Percentiles rank a stretch among this genome's conserved stretches.
phyloP scores from a whole-genome alignment of 2,797 vertebrate genomes.

The Malacoraja senta region DNA sequence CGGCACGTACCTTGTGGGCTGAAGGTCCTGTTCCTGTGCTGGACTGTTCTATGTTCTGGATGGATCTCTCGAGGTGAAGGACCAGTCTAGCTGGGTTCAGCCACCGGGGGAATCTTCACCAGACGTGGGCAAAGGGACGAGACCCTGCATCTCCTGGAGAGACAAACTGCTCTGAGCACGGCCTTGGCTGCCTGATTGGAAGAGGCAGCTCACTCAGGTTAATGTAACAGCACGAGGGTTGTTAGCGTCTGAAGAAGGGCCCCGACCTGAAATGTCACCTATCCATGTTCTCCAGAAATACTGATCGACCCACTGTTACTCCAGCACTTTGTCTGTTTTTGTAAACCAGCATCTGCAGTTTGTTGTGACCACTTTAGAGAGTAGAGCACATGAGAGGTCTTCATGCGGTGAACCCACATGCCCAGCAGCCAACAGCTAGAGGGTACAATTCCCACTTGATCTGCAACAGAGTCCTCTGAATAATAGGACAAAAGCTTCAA shows the following conservation, averaged over 20 bases:
- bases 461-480: no score
- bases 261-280: no score
- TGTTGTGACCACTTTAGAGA: neutral
- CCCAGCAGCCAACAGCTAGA: neutral
- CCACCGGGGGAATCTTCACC: neutral
- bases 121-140: neutral
- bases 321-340: no score
- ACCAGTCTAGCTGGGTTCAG: neutral
- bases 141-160: neutral
- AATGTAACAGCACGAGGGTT: neutral
- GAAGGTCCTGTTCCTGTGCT: no score
- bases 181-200: neutral
- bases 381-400: neutral
- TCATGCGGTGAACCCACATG: neutral
- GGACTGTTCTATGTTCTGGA: no score
- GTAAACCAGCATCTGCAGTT: no score
- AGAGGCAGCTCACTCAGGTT: neutral
- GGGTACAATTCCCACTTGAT: neutral
- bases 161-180: neutral
- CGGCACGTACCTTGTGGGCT: no score
- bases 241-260: no score
- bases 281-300: no score
- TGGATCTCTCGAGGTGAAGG: neutral
- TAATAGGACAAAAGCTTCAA: no score
- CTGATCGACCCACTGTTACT: no score